A percentile compares a stretch with the other conserved stretches of the same genome.
phyloP scores from a whole-genome alignment of 2,888 invertebrate species.

The Coremacera marginata region DNA sequence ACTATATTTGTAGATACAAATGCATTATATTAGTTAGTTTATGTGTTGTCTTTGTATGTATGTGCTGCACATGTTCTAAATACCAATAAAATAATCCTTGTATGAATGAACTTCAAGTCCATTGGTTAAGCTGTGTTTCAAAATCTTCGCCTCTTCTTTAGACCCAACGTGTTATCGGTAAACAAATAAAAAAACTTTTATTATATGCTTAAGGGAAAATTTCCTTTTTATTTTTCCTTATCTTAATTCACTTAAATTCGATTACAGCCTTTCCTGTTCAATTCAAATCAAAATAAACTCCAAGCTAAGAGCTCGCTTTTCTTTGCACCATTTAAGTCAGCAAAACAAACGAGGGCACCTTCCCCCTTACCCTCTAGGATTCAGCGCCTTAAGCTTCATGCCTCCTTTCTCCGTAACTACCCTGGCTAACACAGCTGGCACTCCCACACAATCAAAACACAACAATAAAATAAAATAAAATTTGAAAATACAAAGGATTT shows the following conservation, averaged over 20 bases:
- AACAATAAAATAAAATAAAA: slow-evolving; percentile 57
- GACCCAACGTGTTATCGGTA: slow-evolving; percentile 61
- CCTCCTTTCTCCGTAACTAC: slow-evolving; percentile 1
- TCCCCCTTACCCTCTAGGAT: neutral
- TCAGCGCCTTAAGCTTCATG: neutral
- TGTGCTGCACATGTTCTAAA: no score
- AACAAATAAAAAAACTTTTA: slow-evolving; percentile 58
- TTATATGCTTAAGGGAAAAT: slow-evolving; percentile 56
- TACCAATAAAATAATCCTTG: no score
- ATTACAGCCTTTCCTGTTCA: slow-evolving; percentile 55
- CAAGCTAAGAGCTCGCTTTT: slow-evolving; percentile 19
- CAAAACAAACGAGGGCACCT: slow-evolving; percentile 11
- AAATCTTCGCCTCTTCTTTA: slow-evolving; percentile 38
- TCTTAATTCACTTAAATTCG: slow-evolving; percentile 65
- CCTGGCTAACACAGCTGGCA: slow-evolving; percentile 6
- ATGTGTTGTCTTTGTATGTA: no score
- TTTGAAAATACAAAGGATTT: slow-evolving; percentile 64
- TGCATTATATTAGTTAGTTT: no score
- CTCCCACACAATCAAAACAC: slow-evolving; percentile 31
- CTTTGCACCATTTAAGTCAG: slow-evolving; percentile 4
- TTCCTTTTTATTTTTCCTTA: slow-evolving; percentile 55
- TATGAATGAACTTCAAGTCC: no score
- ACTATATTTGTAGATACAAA: no score
- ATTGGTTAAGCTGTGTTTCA: no score
- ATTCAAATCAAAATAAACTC: slow-evolving; percentile 32